A percentile compares a stretch with the other conserved stretches of the same genome.
Evolutionary conservation across 2,113 vertebrate species (phyloP).

Genomic region (Genyomyrus donnyi): DNA sequence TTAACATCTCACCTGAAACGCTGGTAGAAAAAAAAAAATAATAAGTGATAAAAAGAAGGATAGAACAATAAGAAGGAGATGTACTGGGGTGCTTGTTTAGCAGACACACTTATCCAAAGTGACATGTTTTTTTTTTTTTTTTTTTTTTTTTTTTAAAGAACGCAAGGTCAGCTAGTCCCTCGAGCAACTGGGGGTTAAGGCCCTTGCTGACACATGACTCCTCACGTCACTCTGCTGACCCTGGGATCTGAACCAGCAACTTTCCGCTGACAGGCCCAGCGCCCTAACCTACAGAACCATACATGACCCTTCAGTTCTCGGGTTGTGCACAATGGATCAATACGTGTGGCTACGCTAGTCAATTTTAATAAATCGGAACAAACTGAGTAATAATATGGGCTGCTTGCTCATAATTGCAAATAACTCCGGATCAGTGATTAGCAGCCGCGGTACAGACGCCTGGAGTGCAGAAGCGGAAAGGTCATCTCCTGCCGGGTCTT

Average conservation of each 20-base stretch:
- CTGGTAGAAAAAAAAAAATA: background rate
- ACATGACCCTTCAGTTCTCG: background rate
- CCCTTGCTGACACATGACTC: background rate
- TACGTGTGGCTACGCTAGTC: background rate
- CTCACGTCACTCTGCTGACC: background rate
- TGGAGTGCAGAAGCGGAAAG: background rate
- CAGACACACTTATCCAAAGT: background rate
- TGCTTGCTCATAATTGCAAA: background rate
- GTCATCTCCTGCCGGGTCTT: background rate
- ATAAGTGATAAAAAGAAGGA: background rate
- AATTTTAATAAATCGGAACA: background rate
- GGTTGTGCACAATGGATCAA: background rate
- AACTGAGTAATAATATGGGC: background rate
- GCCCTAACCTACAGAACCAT: background rate
- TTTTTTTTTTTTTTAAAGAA: background rate
- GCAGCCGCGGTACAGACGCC: background rate
- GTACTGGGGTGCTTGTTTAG: background rate
- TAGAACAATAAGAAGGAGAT: background rate
- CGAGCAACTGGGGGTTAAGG: background rate
- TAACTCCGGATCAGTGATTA: background rate
- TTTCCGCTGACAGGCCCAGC: background rate
- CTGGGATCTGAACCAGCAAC: background rate
- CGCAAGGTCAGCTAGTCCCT: background rate
- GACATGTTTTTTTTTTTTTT: no score
- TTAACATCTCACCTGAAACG: background rate